Conservation (phyloP, 2,797 vertebrate genomes). For the Pipistrellus nathusii region DNA sequence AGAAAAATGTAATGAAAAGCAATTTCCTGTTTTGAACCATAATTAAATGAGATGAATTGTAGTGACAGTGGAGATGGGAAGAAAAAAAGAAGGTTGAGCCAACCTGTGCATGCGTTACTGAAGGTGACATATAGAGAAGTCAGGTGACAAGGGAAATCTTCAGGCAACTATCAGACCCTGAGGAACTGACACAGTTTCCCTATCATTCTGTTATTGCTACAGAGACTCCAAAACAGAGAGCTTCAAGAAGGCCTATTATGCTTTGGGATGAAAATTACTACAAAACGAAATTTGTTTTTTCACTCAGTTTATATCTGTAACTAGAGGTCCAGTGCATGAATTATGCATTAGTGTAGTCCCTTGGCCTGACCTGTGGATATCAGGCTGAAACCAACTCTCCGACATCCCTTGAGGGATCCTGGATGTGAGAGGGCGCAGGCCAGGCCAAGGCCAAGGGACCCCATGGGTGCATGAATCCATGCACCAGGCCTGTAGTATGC, state of each 20-base stretch:
- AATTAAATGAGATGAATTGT: not conserved
- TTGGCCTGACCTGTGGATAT: too few species aligned
- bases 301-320: not conserved
- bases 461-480: too few species aligned
- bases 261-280: not conserved
- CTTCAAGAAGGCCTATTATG: not conserved
- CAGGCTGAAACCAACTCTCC: too few species aligned
- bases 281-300: not conserved
- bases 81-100: not conserved
- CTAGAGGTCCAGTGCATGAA: too few species aligned
- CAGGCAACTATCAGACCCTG: not conserved
- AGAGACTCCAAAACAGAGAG: not conserved
- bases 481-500: too few species aligned
- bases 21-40: not conserved
- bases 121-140: not conserved
- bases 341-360: too few species aligned
- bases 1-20: not conserved
- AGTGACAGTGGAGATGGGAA: not conserved
- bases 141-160: not conserved
- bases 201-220: not conserved
- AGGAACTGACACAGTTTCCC: not conserved
- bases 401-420: too few species aligned
- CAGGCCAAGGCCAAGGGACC: too few species aligned
- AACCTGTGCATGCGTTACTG: not conserved
- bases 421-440: too few species aligned